A percentile compares a stretch with the other conserved stretches of the same genome.
Conservation (phyloP, 1,140 invertebrate species). For the Anthonomus grandis region DNA sequence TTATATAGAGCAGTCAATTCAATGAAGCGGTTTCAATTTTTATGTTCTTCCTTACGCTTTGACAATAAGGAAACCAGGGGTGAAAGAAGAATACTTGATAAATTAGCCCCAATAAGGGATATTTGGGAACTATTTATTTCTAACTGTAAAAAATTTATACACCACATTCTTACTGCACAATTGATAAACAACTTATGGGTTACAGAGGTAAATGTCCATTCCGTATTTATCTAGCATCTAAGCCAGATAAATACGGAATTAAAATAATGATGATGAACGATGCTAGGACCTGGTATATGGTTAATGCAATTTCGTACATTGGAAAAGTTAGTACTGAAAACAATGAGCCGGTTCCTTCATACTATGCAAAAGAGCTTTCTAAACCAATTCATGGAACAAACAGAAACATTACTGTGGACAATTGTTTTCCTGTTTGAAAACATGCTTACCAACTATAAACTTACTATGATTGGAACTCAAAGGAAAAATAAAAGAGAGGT, state of each 20-base stretch:
- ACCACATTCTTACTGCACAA: not conserved
- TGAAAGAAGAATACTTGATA: too few relatives aligned
- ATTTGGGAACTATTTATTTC: not conserved
- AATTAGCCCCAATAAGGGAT: too few relatives aligned
- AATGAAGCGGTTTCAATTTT: too few relatives aligned
- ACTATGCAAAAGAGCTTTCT: not conserved
- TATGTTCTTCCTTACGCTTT: too few relatives aligned
- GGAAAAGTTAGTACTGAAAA: not conserved
- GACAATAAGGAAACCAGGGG: too few relatives aligned
- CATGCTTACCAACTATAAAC: too few relatives aligned
- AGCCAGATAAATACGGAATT: not conserved
- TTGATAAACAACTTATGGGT: not conserved
- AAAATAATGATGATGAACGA: constrained; percentile 1
- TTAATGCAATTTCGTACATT: not conserved
- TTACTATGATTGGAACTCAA: constrained; percentile 7
- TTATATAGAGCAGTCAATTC: too few relatives aligned
- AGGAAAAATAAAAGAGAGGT: constrained; percentile 13
- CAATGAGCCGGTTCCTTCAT: not conserved
- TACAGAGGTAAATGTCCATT: not conserved
- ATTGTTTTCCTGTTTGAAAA: too few relatives aligned
- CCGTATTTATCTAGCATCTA: not conserved
- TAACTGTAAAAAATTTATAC: too few relatives aligned
- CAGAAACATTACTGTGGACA: too few relatives aligned
- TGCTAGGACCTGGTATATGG: constrained; percentile 1
- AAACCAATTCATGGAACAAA: too few relatives aligned